Conservation (phyloP, 2,113 vertebrate species). For the Dipodomys ordii region DNA sequence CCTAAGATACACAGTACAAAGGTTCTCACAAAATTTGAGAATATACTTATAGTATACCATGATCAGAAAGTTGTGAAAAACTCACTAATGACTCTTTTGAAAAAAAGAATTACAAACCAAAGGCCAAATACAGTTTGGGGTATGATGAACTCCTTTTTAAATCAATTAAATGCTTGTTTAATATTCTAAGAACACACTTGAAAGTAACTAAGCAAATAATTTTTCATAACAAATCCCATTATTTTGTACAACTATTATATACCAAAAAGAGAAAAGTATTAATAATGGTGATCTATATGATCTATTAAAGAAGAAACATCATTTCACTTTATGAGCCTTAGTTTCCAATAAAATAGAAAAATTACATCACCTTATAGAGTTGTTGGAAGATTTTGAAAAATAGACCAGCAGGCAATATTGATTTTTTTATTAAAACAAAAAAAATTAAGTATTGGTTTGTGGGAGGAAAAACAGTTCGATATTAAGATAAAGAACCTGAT, state of each 20-base stretch:
- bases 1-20: not conserved
- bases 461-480: not conserved
- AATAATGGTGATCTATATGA: too few relatives aligned
- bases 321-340: not conserved
- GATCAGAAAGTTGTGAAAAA: not conserved
- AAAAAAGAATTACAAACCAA: not conserved
- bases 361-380: not conserved
- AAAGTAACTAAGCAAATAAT: not conserved
- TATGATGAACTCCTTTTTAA: conserved; percentile 9
- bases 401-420: not conserved
- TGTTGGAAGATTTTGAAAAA: not conserved
- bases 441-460: not conserved
- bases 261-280: too few relatives aligned
- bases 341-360: not conserved
- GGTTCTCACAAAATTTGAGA: not conserved
- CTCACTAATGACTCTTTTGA: not conserved
- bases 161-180: not conserved
- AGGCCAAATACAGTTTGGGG: not conserved
- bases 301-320: too few relatives aligned
- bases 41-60: not conserved
- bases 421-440: not conserved
- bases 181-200: not conserved
- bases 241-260: too few relatives aligned
- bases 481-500: not conserved
- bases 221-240: not conserved